phyloP scores from a whole-genome alignment of 2,888 invertebrate species.

The Idaea biselata region DNA sequence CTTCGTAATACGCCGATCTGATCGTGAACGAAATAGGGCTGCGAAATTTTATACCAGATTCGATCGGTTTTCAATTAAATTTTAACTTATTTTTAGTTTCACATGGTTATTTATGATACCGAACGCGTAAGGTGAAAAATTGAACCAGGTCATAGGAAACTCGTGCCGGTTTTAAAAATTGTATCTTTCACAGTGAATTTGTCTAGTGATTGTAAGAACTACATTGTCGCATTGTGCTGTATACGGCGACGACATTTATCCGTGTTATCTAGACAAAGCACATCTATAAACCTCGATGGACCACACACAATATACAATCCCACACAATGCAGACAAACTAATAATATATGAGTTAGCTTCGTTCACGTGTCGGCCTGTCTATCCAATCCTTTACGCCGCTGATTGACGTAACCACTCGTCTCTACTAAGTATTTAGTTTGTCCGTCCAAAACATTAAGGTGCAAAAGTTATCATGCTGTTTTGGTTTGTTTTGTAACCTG shows the following conservation, averaged over 20 bases:
- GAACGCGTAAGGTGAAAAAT: conserved; percentile 15
- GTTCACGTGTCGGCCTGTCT: conserved; percentile 59
- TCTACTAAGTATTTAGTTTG: conserved; percentile 41
- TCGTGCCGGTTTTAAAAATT: conserved; percentile 43
- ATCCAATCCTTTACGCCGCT: conserved; percentile 58
- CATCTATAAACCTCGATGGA: conserved; percentile 76
- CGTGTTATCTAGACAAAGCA: conserved; percentile 78
- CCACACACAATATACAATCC: conserved; percentile 76
- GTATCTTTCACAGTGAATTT: conserved; percentile 65
- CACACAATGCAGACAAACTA: conserved; percentile 69
- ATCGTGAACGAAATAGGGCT: conserved; percentile 78
- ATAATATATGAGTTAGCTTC: conserved; percentile 70
- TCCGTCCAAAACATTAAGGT: conserved; percentile 46
- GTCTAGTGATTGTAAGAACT: conserved; percentile 68
- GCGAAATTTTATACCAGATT: conserved; percentile 71
- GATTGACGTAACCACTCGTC: conserved; percentile 57
- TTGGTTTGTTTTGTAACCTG: background rate
- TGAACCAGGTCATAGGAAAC: conserved; percentile 36
- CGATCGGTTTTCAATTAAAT: conserved; percentile 71
- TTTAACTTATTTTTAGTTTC: conserved; percentile 49
- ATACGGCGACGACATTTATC: conserved; percentile 77
- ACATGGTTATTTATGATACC: conserved; percentile 25
- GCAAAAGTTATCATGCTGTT: background rate
- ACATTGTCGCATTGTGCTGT: conserved; percentile 71
- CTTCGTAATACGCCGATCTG: conserved; percentile 75